These are phyloP conservation scores for Endomychus coccineus DNA, from an alignment of 2,888 invertebrate species.

Conservation along the genomic window DNA sequence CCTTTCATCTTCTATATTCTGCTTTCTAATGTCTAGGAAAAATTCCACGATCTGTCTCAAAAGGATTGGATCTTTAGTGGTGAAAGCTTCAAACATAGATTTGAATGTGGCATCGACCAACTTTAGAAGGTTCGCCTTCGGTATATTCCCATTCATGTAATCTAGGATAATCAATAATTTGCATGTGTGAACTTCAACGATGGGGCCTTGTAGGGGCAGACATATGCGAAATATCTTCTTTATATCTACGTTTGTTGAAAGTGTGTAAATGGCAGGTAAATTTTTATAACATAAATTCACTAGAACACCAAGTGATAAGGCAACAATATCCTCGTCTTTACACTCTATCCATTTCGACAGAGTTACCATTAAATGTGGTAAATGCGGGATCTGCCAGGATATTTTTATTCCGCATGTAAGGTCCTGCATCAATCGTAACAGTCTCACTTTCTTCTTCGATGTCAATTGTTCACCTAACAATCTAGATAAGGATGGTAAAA, in stretches of 20 bases:
- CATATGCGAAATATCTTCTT: constrained; percentile 59
- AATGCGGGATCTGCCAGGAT: constrained; percentile 72
- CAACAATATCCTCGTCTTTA: constrained; percentile 46
- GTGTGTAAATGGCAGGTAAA: constrained; percentile 62
- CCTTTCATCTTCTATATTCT: constrained; percentile 18
- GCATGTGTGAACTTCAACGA: constrained; percentile 48
- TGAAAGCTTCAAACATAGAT: constrained; percentile 44
- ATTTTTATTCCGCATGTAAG: constrained; percentile 73
- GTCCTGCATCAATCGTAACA: constrained; percentile 63
- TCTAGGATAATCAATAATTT: constrained; percentile 51
- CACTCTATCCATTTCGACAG: constrained; percentile 59
- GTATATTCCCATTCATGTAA: constrained; percentile 45
- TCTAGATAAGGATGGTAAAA: constrained; percentile 57
- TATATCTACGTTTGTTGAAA: constrained; percentile 64
- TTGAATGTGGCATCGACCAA: constrained; percentile 47
- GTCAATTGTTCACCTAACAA: constrained; percentile 54
- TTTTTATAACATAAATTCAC: constrained; percentile 77
- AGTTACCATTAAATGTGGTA: constrained; percentile 58
- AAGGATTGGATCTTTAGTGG: constrained; percentile 42
- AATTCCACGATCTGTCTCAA: constrained; percentile 50
- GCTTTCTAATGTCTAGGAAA: constrained; percentile 44
- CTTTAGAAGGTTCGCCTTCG: constrained; percentile 44
- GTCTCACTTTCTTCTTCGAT: constrained; percentile 55
- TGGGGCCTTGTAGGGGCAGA: constrained; percentile 42
- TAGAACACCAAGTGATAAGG: constrained; percentile 58